Base-by-base conservation (phyloP, 2,113 vertebrate species). In the Telmatochromis sp. region DNA sequence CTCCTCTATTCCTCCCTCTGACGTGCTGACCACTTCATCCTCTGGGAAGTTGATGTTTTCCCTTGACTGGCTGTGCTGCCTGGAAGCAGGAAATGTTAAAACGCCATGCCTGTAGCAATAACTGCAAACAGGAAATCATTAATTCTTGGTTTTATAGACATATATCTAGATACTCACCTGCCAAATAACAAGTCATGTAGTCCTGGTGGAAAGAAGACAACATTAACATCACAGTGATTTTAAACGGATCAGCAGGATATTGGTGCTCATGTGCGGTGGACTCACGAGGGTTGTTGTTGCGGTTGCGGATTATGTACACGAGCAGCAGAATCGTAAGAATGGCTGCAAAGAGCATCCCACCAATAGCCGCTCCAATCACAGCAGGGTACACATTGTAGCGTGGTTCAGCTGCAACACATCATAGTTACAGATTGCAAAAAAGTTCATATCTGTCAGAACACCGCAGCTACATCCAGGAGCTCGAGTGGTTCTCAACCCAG, bases 21-120 rank as follows among this genome's bases (percentile, higher is more conserved):
- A 86, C n/a, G 82, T 87, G 10, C 86, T 90, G 2, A 85, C 92
- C 86, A 94, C 91, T 31, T 97, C 97, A 90, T 97, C 97, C 63
- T 98, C 97, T 49, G 97, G 97, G n/a, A 94, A 94, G 82, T 96
- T 96, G 33, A 98, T 97, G 90, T 97, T 97, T 87, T 98, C 97
- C 42, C 92, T 95, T 5, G 96, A 96, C 90, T 97, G 96, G 79
- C 96, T 95, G 82, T 96, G 94, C 47, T 94, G 95, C 89, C 97
- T 97, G 83, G 8, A 89, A 83, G 82, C 37, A 89, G 9, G 28
- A 70, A 31, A 51, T n/a, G 9, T 19, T 42, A 2, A 54, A 10
- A 79, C 5, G 1, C 4, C 42, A 75, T n/a, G 26, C 4, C n/a
- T 75, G 15, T 49, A 47, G 6, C 15, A 47, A 31, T 9, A 9